Conservation (phyloP, 2,888 invertebrate species). For the Drepana falcataria region DNA sequence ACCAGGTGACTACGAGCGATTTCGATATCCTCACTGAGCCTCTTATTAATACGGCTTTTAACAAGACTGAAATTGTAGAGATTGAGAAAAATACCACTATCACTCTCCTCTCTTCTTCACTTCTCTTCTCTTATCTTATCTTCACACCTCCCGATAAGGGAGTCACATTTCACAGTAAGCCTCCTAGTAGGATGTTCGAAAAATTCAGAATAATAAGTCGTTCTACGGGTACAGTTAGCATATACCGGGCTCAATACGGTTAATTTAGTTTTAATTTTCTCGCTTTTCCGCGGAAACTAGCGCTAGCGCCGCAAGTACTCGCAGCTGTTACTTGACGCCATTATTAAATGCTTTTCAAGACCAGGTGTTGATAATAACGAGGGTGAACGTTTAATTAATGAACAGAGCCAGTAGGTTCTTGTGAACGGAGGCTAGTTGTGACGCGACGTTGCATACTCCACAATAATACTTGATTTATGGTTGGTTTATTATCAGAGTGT, state of each 20-base stretch:
- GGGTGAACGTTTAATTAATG: constrained; percentile 74
- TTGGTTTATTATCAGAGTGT: no score
- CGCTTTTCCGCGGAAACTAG: constrained; percentile 53
- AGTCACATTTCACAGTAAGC: no score
- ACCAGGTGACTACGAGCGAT: no score
- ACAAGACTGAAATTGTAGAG: no score
- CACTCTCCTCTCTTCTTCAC: no score
- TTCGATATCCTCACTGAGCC: no score
- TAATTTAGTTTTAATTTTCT: constrained; percentile 65
- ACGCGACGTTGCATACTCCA: constrained; percentile 27
- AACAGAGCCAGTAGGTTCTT: constrained; percentile 47
- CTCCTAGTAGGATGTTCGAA: no score
- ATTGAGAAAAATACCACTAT: no score
- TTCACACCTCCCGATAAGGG: no score
- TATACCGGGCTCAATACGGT: constrained; percentile 27
- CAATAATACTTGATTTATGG: constrained; percentile 17
- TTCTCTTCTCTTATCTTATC: no score
- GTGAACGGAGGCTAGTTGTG: constrained; percentile 15
- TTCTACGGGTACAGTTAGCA: neutral
- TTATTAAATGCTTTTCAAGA: constrained; percentile 77
- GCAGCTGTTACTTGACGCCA: constrained; percentile 70
- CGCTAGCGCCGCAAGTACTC: constrained; percentile 43
- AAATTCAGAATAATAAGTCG: neutral
- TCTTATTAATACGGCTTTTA: no score
- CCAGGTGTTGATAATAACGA: constrained; percentile 76